Base-by-base conservation (phyloP, 2,797 vertebrate genomes). In the Rallus crepitans region DNA sequence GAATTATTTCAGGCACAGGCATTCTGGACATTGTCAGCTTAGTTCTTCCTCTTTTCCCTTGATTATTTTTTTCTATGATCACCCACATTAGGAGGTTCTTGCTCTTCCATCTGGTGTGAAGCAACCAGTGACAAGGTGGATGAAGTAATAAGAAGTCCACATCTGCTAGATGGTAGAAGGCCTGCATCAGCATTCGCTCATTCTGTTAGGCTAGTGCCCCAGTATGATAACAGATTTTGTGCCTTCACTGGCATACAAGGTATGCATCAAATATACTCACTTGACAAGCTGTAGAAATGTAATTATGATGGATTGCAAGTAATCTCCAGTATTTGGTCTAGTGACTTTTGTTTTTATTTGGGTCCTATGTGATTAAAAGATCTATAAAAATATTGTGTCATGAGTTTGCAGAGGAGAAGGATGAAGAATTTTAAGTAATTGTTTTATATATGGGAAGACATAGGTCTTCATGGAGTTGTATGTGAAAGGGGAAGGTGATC, bases 71-170 rank as follows among this genome's bases (percentile, higher is more conserved):
- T 25, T 48, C 37, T 37, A 37, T 37, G 37, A 37, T 37, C 18
- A 57, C 13, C 4, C 30, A 63, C 14, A 8, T 73, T 57, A 72
- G 4, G 23, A 55, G 5, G 9, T 77, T 53, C 33, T 86, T 30
- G 16, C 9, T 14, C 56, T 31, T 33, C 4, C 9, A 30, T n/a
- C 8, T 76, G 16, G 8, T 20, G 11, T 60, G 40, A 61, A 77
- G 37, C 21, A 64, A 23, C 4, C 28, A 60, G 31, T 5, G 61
- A 7, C 7, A 71, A 64, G 9, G 7, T 1, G 0, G 12, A 15
- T 47, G 40, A 82, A 37, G 21, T 84, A n/a, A 82, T 78, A 73
- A 48, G 64, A 68, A 83, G 2, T n/a, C 40, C 33, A 30, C 6
- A 9, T 37, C 25, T 86, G 39, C 21, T 45, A 17, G 19, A 47